phyloP scores from a whole-genome alignment of 2,888 invertebrate species.

The Eristalinus aeneus region DNA sequence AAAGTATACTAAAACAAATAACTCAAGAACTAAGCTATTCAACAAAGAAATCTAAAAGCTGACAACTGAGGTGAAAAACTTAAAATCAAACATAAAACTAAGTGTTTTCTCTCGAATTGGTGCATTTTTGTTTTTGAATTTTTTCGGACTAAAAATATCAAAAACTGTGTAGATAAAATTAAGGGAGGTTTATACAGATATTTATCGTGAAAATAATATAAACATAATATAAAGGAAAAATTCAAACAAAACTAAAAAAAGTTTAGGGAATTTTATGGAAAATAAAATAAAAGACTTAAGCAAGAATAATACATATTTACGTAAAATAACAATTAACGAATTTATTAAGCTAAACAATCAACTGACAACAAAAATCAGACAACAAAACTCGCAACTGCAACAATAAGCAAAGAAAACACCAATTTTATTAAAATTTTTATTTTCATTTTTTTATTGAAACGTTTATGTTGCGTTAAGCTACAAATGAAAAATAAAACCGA shows the following conservation, averaged over 20 bases:
- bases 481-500: slow-evolving; percentile 18
- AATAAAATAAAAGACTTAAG: slow-evolving; percentile 20
- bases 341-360: slow-evolving; percentile 47
- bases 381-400: not conserved
- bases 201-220: not conserved
- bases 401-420: slow-evolving; percentile 20
- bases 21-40: not conserved
- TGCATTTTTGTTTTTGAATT: slow-evolving; percentile 2
- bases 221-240: not conserved
- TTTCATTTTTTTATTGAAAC: not conserved
- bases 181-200: not conserved
- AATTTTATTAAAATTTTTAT: not conserved
- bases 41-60: not conserved
- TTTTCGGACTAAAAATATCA: not conserved
- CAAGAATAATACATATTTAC: slow-evolving; percentile 11
- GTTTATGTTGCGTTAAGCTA: too few relatives aligned
- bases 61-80: slow-evolving; percentile 23
- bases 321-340: slow-evolving; percentile 36
- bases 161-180: slow-evolving; percentile 27
- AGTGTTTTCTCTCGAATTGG: not conserved
- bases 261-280: slow-evolving; percentile 40
- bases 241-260: not conserved
- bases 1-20: not conserved
- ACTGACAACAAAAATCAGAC: not conserved
- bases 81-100: not conserved